phyloP scores from a whole-genome alignment of 2,888 invertebrate genomes.

The Strigamia transsilvanica region DNA sequence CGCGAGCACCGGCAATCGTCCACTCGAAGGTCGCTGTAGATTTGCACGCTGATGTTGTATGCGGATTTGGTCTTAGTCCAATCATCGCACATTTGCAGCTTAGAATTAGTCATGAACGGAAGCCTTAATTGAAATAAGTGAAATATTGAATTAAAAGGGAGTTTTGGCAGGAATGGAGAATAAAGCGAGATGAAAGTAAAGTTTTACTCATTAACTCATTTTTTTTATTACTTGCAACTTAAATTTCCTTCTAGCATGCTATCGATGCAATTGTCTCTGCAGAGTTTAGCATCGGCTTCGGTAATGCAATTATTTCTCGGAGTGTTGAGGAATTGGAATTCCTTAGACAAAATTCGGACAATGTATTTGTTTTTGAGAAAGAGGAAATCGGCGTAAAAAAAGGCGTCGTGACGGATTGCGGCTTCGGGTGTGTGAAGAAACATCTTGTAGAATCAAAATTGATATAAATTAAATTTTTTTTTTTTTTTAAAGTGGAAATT shows the following conservation, averaged over 20 bases:
- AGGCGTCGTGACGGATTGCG: background rate
- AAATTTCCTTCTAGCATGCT: background rate
- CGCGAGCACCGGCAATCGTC: background rate
- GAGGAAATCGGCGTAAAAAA: background rate
- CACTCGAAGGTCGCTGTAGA: background rate
- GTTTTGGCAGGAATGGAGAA: too few relatives aligned
- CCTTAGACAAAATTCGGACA: background rate
- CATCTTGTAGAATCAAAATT: too few relatives aligned
- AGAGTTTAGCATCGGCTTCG: background rate
- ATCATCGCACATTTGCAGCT: background rate
- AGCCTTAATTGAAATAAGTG: background rate
- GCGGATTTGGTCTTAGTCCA: background rate
- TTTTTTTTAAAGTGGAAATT: too few relatives aligned
- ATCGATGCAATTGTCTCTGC: background rate
- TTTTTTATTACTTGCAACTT: conserved; percentile 16
- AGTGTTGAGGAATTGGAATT: background rate
- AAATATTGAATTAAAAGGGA: background rate
- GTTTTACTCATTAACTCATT: too few relatives aligned
- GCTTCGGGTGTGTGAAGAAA: too few relatives aligned
- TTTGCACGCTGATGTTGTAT: background rate
- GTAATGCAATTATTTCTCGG: background rate
- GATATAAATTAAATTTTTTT: too few relatives aligned
- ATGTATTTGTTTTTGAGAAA: background rate
- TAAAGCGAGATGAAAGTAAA: too few relatives aligned
- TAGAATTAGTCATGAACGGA: background rate